Evolutionary conservation across 1,140 invertebrate species (phyloP).

Genomic region (Brachionus rotundiformis): DNA sequence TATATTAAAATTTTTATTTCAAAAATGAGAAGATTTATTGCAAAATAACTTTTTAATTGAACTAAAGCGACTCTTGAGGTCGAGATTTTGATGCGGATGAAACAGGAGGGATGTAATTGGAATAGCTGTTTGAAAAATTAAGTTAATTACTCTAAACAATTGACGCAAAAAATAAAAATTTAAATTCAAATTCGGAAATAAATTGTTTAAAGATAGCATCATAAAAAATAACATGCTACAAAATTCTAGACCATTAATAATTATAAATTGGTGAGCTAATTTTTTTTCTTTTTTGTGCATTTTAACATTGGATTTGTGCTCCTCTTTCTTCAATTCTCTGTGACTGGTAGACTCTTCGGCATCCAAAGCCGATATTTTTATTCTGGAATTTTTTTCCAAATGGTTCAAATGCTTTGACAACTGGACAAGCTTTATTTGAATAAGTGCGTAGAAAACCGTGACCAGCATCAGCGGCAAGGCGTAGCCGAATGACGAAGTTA

Average conservation of each 20-base stretch:
- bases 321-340: not conserved
- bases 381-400: not conserved
- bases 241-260: slow-evolving; percentile 8
- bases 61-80: not conserved
- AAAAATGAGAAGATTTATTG: not conserved
- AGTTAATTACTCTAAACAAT: not conserved
- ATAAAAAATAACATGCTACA: slow-evolving; percentile 10
- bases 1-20: not conserved
- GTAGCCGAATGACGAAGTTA: slow-evolving; percentile 1
- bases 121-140: slow-evolving; percentile 6
- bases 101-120: slow-evolving; percentile 21
- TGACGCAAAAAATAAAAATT: slow-evolving; percentile 36
- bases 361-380: not conserved
- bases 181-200: slow-evolving; percentile 8
- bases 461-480: not conserved
- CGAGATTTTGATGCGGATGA: slow-evolving; percentile 21
- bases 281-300: slow-evolving; percentile 32
- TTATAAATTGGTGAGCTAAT: slow-evolving; percentile 18
- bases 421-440: not conserved
- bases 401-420: not conserved
- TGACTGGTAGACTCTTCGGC: not conserved
- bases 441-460: not conserved
- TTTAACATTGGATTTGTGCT: not conserved
- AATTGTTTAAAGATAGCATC: slow-evolving; percentile 25
- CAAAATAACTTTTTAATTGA: not conserved